Evolutionary conservation across 2,888 invertebrate genomes (phyloP), one percentile per base, ranked within the genome.

Genomic region (Suillia variegata): DNA sequence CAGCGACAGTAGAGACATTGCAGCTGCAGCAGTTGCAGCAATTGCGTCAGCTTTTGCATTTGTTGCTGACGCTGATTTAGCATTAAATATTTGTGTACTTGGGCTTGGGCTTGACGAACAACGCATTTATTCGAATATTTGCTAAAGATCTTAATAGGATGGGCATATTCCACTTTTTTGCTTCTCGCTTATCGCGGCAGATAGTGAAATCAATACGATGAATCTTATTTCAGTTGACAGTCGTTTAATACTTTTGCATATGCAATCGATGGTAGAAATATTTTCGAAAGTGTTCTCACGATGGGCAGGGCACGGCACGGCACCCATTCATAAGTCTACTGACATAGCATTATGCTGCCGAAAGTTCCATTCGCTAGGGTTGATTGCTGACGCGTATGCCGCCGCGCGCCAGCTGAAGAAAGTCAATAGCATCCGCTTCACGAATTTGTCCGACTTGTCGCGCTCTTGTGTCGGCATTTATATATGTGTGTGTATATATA

Each of bases 191-290:
- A 15, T 49, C 22, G 8, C 17, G 12, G 13, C 22, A 12, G 42
- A 17, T 21, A 47, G 8, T 20, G 21, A 6, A 48, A 53, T 38
- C 34, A 48, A 58, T 47, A 58, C 48, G 53, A 17, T 45, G 52
- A 31, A 31, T 31, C 12, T 52, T 57, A 51, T 58, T 58, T 58
- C 21, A 33, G 45, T 58, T 48, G 33, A 48, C 52, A 49, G 57
- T 64, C 58, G 69, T 68, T 68, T 68, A 65, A 65, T 69, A 69
- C 49, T 54, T 59, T 54, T 54, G 24, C 8, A n/a, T n/a, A n/a
- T n/a, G n/a, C n/a, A n/a, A n/a, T 34, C 24, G 66, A 13, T 58
- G 53, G 31, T 12, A 31, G 31, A 31, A 31, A 8, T 31, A 12
- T 53, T 49, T 58, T 54, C 50, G 42, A 24, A n/a, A 26, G 26